Base-by-base conservation (phyloP, 2,888 invertebrate genomes). In the Amphipoea lucens region DNA sequence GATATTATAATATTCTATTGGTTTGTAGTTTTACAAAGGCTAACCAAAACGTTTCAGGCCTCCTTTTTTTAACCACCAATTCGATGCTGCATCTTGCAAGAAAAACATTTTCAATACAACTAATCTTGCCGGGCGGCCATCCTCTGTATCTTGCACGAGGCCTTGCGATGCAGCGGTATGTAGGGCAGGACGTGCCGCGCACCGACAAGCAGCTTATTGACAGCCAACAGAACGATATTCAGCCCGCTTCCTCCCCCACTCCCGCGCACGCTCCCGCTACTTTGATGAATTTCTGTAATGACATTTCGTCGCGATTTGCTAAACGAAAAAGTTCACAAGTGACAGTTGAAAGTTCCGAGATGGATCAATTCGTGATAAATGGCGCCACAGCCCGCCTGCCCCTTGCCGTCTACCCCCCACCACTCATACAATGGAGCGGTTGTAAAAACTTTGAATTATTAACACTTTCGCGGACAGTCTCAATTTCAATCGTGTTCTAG, bases 341-440 rank as follows among this genome's bases (percentile, higher is more conserved):
- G 95, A 93, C 94, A 95, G 93, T 92, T 89, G 90, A 89, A 90
- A 92, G 91, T 92, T 91, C 87, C 85, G 86, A 91, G 92, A 94
- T 92, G 93, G 94, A 95, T 95, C 94, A 94, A 94, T 93, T 91
- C 89, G 89, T 95, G 95, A 95, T 95, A 95, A 94, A 95, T 95
- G 92, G 90, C 90, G 89, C 86, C 91, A 92, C 91, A 91, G 92
- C 93, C 92, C 90, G 88, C 87, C 79, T 81, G 87, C 84, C 88
- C 87, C 29, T 29, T 42, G 92, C 93, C 90, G 88, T 87, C 80
- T 80, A 85, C 86, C 88, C 89, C 88, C 85, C 79, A 84, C 88
- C 89, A 88, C 90, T 90, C 89, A 87, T 76, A 80, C 90, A 86
- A 82, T 83, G 91, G 85, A 86, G 83, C 82, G 88, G 90, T 90